Conservation (phyloP, 1,140 invertebrate genomes). For the Brachionus sp. region DNA sequence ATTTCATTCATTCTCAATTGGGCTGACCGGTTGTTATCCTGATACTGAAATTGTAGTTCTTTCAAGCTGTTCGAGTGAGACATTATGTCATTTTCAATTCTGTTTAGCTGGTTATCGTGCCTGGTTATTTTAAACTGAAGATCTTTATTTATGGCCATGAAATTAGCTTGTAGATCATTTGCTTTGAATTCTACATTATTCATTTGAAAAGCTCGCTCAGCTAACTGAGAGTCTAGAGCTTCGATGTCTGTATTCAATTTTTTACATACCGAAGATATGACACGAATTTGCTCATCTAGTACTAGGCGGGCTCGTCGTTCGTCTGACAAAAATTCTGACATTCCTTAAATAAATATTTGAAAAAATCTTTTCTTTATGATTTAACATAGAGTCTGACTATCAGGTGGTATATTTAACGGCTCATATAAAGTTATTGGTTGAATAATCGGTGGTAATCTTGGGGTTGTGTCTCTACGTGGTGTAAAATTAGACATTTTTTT, state of each 20-base stretch:
- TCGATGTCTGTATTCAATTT: constrained; percentile 45
- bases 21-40: constrained; percentile 2
- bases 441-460: constrained; percentile 1
- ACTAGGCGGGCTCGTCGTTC: background rate
- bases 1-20: constrained; percentile 41
- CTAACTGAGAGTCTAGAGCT: constrained; percentile 1
- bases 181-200: constrained; percentile 43
- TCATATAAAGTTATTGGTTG: constrained; percentile 11
- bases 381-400: background rate
- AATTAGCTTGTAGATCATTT: constrained; percentile 40
- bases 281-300: constrained; percentile 39
- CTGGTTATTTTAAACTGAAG: constrained; percentile 26
- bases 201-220: constrained; percentile 13
- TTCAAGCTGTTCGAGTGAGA: background rate
- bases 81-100: constrained; percentile 12
- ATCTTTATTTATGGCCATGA: constrained; percentile 36
- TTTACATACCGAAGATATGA: constrained; percentile 39
- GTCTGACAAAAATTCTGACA: constrained; percentile 21
- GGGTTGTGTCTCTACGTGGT: constrained; percentile 11
- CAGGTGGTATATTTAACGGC: background rate
- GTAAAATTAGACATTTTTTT: constrained; percentile 14
- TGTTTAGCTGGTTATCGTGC: constrained; percentile 20
- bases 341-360: background rate
- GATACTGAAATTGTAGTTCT: background rate
- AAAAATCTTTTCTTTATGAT: background rate